Conservation (phyloP, 64 coral and sea anemone genomes). For the Trachythela sp. region DNA sequence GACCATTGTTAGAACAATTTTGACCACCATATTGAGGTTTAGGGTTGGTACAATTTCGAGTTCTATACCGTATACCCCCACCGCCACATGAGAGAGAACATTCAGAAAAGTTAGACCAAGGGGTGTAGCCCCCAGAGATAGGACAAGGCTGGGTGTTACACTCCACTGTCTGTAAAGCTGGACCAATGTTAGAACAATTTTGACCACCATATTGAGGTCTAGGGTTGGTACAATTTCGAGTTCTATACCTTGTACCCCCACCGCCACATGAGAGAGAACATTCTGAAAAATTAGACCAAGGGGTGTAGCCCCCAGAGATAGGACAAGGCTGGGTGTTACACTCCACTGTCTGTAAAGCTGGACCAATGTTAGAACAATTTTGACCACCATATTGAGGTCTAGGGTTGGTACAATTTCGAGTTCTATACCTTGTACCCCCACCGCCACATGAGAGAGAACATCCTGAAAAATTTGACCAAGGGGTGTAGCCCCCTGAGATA, state of each 20-base stretch:
- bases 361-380: background rate
- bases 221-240: conserved; percentile 28
- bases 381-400: conserved; percentile 12
- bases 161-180: background rate
- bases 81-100: conserved; percentile 51
- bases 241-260: conserved; percentile 19
- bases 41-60: conserved; percentile 54
- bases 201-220: conserved; percentile 22
- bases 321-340: background rate
- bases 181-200: conserved; percentile 3
- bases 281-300: conserved; percentile 40
- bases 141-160: conserved; percentile 51
- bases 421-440: conserved; percentile 35
- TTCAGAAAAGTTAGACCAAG: conserved; percentile 39
- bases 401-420: conserved; percentile 53
- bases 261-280: conserved; percentile 14
- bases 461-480: conserved; percentile 40
- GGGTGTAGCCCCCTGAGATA: conserved; percentile 52
- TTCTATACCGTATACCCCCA: conserved; percentile 33
- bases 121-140: conserved; percentile 50
- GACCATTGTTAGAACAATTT: background rate
- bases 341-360: background rate
- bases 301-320: conserved; percentile 30
- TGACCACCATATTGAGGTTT: conserved; percentile 56
- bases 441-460: conserved; percentile 51